Conservation (phyloP, 2,113 vertebrate genomes). For the Alosa alosa region DNA sequence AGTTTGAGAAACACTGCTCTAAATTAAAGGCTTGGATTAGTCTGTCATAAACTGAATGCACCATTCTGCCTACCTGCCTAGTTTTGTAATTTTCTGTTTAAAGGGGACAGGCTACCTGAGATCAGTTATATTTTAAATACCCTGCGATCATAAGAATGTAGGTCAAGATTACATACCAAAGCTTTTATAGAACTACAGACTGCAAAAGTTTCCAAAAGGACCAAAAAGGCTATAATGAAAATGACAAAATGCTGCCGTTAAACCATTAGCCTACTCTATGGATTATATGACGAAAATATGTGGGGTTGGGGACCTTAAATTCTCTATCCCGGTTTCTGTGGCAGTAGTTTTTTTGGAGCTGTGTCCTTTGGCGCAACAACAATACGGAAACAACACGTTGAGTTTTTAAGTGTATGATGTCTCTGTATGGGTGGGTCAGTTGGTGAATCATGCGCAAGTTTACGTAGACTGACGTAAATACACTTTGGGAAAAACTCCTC, state of each 20-base stretch:
- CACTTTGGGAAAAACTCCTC: not conserved
- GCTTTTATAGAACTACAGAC: too few species aligned
- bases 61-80: too few species aligned
- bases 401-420: constrained; percentile 25
- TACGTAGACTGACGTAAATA: constrained; percentile 36
- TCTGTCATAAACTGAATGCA: too few species aligned
- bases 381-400: not conserved
- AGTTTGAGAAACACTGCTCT: not conserved
- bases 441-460: constrained; percentile 34
- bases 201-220: too few species aligned
- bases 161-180: too few species aligned
- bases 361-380: constrained; percentile 27
- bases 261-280: too few species aligned
- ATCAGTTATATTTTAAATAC: not conserved
- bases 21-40: not conserved
- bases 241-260: too few species aligned
- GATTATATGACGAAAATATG: too few species aligned
- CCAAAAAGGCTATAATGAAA: too few species aligned
- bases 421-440: not conserved
- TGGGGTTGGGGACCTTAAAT: not conserved
- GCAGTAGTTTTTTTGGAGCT: not conserved
- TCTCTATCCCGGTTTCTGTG: not conserved
- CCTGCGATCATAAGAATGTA: too few species aligned
- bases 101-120: not conserved
- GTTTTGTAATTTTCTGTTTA: too few species aligned